Percentiles rank a stretch among this genome's conserved stretches.
These are phyloP conservation scores for Tinamus guttatus DNA, from an alignment of 2,113 vertebrate species.

Conservation along the genomic window DNA sequence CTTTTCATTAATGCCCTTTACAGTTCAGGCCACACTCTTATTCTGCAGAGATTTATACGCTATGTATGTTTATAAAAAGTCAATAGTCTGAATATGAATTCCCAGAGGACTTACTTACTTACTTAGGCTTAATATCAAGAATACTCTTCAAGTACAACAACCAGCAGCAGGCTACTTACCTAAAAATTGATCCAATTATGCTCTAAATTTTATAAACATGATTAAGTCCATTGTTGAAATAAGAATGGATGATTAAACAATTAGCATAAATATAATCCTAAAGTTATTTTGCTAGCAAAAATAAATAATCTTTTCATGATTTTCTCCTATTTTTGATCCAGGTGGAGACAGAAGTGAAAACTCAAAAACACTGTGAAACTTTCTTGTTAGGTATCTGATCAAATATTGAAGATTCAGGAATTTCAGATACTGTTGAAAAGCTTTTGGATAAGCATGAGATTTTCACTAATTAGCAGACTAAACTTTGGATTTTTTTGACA, in stretches of 20 bases:
- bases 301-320: background rate
- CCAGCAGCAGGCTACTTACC: background rate
- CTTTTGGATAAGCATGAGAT: background rate
- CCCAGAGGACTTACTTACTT: background rate
- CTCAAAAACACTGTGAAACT: rapidly evolving
- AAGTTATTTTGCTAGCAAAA: background rate
- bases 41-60: background rate
- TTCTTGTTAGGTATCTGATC: background rate
- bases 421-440: background rate
- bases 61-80: background rate
- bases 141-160: background rate
- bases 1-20: background rate
- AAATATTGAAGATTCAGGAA: background rate
- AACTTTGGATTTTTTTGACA: background rate
- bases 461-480: background rate
- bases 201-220: background rate
- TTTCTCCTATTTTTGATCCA: background rate
- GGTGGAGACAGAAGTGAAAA: background rate
- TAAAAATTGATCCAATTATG: background rate
- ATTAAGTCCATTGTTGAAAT: background rate
- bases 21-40: background rate
- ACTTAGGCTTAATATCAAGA: background rate
- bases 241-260: background rate
- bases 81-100: background rate
- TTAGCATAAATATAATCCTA: background rate